Conservation (phyloP, 2,888 invertebrate genomes). For the Stomorhina lunata region DNA sequence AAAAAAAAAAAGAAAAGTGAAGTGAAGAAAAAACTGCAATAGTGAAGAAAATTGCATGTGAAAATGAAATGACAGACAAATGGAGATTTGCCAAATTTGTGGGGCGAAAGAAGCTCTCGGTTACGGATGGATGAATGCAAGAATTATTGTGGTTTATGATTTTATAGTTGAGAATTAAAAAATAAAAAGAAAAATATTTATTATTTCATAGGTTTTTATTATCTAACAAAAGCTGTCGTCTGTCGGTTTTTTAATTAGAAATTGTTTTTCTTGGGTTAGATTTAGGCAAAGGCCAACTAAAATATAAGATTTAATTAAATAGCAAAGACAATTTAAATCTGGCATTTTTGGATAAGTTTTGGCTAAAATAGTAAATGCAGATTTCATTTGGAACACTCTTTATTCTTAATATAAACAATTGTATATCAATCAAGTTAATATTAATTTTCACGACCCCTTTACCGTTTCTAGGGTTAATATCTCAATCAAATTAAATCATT, state of each 20-base stretch:
- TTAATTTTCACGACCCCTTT: too few species aligned
- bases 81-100: slow-evolving; percentile 62
- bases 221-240: background rate
- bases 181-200: background rate
- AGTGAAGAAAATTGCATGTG: slow-evolving; percentile 11
- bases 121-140: background rate
- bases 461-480: slow-evolving; percentile 16
- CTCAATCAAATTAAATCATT: background rate
- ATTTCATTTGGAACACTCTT: too few species aligned
- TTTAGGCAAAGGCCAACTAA: too few species aligned
- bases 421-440: too few species aligned
- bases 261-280: background rate
- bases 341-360: too few species aligned
- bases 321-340: too few species aligned
- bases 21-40: background rate
- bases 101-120: slow-evolving; percentile 2
- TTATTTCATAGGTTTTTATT: background rate
- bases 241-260: slow-evolving; percentile 1
- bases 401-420: too few species aligned
- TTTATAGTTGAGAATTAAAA: background rate
- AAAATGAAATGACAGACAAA: slow-evolving; percentile 42
- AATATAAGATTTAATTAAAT: too few species aligned
- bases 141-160: slow-evolving; percentile 11
- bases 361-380: too few species aligned
- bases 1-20: background rate